Base-by-base conservation (phyloP, 2,113 vertebrate genomes). In the Hyperopisus bebe region DNA sequence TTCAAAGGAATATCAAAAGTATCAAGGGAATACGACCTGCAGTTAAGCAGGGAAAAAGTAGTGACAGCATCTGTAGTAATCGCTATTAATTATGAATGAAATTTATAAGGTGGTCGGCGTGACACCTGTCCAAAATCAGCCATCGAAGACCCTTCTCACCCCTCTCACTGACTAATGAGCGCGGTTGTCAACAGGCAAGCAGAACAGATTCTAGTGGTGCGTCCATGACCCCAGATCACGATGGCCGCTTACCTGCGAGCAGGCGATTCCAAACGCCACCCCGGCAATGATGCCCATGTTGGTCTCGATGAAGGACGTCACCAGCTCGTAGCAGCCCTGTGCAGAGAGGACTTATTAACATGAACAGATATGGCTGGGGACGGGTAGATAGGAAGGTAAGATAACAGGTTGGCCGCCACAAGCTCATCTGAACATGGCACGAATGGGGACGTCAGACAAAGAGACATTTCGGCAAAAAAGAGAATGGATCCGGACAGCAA, bases 271-370 rank as follows among this genome's bases (percentile, higher is more conserved):
- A 91, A 99, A 99, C 5, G 98, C 98, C 88, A 98, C 97, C 91
- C 98, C 98, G 84, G 98, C 98, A 86, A 99, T 98, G 95, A 99
- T 97, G 90, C 97, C 98, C 97, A 99, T 97, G 96, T 99, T 99
- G 89, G 96, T 97, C 94, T 99, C 98, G 91, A 99, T 98, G 95
- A 98, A 98, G 93, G 96, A 96, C 89, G 97, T 99, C 94, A 99
- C 98, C 94, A 99, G 90, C 92, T 98, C 96, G 48, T 98, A 99
- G 92, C 98, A 99, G 24, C 98, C 98, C 98, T 99, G 92, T 24
- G 93, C 92, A 91, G 5, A 94, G 50, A 93, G 7, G 92, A 21
- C 55, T 15, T 35, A 5, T 5, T 42, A 27, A 39, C 24, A 9
- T n/a, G 17, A 87, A 17, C 11, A 17, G 44, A 13, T 39, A 53